Conservation (phyloP, 2,888 invertebrate species). For the Ganaspis brasiliensis region DNA sequence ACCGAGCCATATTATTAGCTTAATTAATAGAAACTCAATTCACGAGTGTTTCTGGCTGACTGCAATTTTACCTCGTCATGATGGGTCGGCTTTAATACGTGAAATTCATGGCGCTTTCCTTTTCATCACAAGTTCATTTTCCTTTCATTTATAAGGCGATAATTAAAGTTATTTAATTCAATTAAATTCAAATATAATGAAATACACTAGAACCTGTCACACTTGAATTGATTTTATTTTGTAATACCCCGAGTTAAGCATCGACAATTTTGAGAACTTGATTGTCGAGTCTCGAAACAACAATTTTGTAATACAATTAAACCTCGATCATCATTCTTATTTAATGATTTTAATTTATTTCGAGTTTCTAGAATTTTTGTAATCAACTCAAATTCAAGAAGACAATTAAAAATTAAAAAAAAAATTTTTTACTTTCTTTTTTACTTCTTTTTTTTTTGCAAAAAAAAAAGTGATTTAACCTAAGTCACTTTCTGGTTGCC, state of each 20-base stretch:
- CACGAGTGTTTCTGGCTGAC: conserved; percentile 37
- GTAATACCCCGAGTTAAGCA: neutral
- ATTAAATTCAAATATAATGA: conserved; percentile 4
- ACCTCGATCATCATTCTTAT: too few species aligned
- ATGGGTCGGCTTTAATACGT: conserved; percentile 28
- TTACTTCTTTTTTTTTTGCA: too few species aligned
- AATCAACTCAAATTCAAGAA: too few species aligned
- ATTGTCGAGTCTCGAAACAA: too few species aligned
- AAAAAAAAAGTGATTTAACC: too few species aligned
- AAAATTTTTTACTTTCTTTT: too few species aligned
- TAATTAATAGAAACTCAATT: conserved; percentile 43
- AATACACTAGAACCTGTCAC: neutral
- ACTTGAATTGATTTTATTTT: conserved; percentile 1
- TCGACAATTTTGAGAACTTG: too few species aligned
- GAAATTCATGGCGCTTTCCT: conserved; percentile 30
- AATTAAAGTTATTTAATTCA: conserved; percentile 13
- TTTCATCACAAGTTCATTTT: conserved; percentile 19
- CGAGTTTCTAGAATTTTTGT: too few species aligned
- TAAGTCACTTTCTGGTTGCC: too few species aligned
- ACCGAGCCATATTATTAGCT: conserved; percentile 27
- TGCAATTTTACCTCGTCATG: conserved; percentile 36
- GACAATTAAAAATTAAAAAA: too few species aligned
- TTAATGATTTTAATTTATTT: too few species aligned
- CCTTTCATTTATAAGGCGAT: conserved; percentile 16
- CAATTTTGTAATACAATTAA: too few species aligned